phyloP scores from a whole-genome alignment of 2,888 invertebrate genomes.

The Lysandra bellargus region DNA sequence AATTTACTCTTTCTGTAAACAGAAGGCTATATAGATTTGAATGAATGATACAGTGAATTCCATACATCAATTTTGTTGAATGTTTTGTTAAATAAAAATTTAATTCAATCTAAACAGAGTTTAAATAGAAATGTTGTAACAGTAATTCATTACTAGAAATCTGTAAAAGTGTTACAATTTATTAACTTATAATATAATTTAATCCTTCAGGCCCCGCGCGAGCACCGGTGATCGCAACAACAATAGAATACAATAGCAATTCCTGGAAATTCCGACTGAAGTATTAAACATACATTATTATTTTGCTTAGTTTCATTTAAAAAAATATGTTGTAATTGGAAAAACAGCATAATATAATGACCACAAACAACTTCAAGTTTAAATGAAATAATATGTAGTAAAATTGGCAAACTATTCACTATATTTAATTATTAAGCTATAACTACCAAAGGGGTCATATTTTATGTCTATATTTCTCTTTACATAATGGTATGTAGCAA shows the following conservation, averaged over 20 bases:
- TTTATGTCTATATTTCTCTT: no score
- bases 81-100: not conserved
- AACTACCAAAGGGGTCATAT: not conserved
- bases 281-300: no score
- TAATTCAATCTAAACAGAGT: not conserved
- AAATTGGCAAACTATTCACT: no score
- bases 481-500: not conserved
- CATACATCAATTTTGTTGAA: not conserved
- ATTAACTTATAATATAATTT: not conserved
- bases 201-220: no score
- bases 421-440: no score
- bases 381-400: not conserved
- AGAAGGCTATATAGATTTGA: no score
- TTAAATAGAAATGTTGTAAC: not conserved
- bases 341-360: not conserved
- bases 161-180: not conserved
- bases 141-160: not conserved
- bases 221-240: no score
- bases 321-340: not conserved
- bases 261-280: no score
- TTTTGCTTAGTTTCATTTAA: no score
- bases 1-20: not conserved
- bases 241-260: no score
- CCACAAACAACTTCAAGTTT: not conserved
- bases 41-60: not conserved